Conservation (phyloP, 2,113 vertebrate species). For the Anoura caudifer region DNA sequence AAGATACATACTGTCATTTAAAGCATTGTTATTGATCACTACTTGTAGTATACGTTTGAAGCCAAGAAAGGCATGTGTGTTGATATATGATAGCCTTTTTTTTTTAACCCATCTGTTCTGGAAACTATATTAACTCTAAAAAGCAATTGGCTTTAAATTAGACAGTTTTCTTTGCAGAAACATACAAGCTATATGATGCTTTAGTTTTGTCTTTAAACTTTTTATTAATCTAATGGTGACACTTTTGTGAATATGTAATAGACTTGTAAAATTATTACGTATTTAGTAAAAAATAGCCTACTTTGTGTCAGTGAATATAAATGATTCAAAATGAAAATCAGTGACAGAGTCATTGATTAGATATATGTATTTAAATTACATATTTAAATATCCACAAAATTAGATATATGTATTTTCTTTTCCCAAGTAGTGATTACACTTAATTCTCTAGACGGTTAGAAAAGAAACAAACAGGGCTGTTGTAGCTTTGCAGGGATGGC, state of each 20-base stretch:
- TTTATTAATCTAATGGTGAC: not conserved
- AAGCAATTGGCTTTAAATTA: not conserved
- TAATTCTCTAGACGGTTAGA: not conserved
- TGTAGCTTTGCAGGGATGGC: not conserved
- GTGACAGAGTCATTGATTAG: not conserved
- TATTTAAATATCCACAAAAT: conserved; percentile 1
- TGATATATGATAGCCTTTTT: not conserved
- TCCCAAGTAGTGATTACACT: not conserved
- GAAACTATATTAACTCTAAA: not conserved
- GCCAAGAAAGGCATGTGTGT: not conserved
- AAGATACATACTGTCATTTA: not conserved
- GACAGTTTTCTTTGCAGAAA: not conserved
- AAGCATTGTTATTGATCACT: conserved; percentile 11
- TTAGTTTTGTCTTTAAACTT: not conserved
- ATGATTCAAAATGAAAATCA: conserved; percentile 1
- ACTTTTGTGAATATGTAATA: not conserved
- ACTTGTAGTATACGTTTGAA: conserved; percentile 7
- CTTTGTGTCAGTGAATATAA: not conserved
- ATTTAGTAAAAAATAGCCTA: not conserved
- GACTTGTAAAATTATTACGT: not conserved
- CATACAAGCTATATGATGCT: not conserved
- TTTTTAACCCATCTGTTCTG: not conserved
- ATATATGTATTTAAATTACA: too few relatives aligned
- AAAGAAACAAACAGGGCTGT: not conserved
- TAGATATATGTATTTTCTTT: not conserved